A percentile compares a stretch with the other conserved stretches of the same genome.
phyloP scores from a whole-genome alignment of 2,888 invertebrate species.

The Julus scandinavius region DNA sequence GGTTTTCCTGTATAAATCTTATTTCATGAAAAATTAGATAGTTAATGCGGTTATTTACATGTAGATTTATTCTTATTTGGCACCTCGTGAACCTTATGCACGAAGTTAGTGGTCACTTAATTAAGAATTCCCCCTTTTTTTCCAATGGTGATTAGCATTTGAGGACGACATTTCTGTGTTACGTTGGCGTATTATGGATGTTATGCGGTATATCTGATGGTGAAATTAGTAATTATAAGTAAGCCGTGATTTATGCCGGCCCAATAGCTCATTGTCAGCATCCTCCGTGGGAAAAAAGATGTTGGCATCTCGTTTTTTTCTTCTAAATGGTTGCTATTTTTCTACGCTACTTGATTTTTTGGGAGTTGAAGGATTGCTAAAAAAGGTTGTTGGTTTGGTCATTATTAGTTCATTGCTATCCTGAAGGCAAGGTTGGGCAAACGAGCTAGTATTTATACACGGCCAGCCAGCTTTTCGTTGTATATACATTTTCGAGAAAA shows the following conservation, averaged over 20 bases:
- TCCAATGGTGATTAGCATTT: constrained; percentile 7
- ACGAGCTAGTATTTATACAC: constrained; percentile 41
- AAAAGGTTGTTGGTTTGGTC: constrained; percentile 46
- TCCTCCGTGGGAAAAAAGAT: constrained; percentile 25
- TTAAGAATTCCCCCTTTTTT: background rate
- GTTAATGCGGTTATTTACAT: background rate
- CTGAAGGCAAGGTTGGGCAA: constrained; percentile 46
- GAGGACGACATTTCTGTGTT: background rate
- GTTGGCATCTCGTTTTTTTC: constrained; percentile 25
- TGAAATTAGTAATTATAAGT: constrained; percentile 39
- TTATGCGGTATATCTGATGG: background rate
- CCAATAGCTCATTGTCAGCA: constrained; percentile 45
- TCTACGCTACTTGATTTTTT: constrained; percentile 44
- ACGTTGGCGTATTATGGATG: background rate
- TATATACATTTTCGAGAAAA: background rate
- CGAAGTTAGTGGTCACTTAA: constrained; percentile 30
- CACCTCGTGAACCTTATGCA: background rate
- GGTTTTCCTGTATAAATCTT: no score
- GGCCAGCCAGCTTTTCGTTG: background rate
- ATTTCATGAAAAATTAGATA: constrained; percentile 9
- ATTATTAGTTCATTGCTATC: constrained; percentile 46
- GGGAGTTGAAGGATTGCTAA: constrained; percentile 37
- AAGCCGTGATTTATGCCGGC: constrained; percentile 21
- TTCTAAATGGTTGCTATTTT: constrained; percentile 23
- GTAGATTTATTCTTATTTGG: background rate